Evolutionary conservation across 1,140 invertebrate species (phyloP).

Genomic region (Drosophila mayri): DNA sequence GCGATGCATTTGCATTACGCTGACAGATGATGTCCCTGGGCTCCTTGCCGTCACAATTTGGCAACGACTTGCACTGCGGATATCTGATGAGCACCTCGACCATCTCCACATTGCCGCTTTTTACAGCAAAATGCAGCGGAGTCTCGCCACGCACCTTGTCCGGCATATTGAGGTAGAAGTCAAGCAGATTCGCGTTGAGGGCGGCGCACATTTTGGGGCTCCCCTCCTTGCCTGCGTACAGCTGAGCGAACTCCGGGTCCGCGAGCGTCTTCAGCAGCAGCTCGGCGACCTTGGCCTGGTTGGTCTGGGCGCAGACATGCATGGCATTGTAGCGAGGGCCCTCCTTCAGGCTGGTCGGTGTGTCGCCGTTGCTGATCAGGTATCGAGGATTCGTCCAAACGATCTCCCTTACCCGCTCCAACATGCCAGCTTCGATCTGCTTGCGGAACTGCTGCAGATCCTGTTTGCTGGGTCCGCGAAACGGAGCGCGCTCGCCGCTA

Average conservation of each 20-base stretch:
- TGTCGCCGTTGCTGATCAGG: slow-evolving; percentile 95
- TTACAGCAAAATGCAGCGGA: slow-evolving; percentile 95
- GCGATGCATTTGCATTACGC: slow-evolving; percentile 84
- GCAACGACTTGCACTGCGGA: slow-evolving; percentile 89
- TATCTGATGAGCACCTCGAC: slow-evolving; percentile 92
- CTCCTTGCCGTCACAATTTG: slow-evolving; percentile 91
- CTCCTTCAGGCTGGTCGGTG: slow-evolving; percentile 94
- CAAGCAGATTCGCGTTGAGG: slow-evolving; percentile 88
- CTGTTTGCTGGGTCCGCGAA: slow-evolving; percentile 89
- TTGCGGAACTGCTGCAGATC: slow-evolving; percentile 92
- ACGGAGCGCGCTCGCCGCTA: slow-evolving; percentile 68
- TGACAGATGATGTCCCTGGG: slow-evolving; percentile 91
- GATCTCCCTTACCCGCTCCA: slow-evolving; percentile 87
- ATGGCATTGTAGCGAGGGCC: slow-evolving; percentile 95
- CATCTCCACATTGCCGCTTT: slow-evolving; percentile 92
- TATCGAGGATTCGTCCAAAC: slow-evolving; percentile 95
- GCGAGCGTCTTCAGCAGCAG: slow-evolving; percentile 91
- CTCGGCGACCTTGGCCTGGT: slow-evolving; percentile 89
- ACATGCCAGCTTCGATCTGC: slow-evolving; percentile 91
- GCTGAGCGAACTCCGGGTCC: slow-evolving; percentile 90
- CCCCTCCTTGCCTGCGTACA: slow-evolving; percentile 92
- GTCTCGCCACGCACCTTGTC: slow-evolving; percentile 96
- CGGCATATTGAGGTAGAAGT: slow-evolving; percentile 97
- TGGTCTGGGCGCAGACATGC: slow-evolving; percentile 91
- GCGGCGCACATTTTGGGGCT: slow-evolving; percentile 80